A percentile compares a stretch with the other conserved stretches of the same genome.
These are phyloP conservation scores for Ametastegia equiseti DNA, from an alignment of 2,888 invertebrate species.

Conservation along the genomic window DNA sequence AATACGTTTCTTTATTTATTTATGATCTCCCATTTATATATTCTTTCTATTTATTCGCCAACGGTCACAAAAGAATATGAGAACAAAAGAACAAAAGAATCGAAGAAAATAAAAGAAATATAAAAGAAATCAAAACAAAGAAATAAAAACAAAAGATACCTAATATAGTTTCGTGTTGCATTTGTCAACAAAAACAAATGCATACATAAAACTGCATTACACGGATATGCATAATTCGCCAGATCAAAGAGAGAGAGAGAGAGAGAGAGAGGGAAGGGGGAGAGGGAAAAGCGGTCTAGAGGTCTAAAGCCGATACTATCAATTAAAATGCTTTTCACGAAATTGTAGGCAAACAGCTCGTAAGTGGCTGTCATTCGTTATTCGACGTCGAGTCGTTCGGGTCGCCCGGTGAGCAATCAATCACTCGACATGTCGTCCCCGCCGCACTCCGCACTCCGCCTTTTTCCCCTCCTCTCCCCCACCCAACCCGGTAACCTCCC, in stretches of 20 bases:
- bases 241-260: background rate
- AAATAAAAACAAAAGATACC: too few species aligned
- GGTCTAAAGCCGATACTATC: constrained; percentile 23
- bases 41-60: too few species aligned
- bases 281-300: background rate
- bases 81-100: too few species aligned
- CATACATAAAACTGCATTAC: background rate
- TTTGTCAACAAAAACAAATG: background rate
- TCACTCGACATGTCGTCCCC: constrained; percentile 67
- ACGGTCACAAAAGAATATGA: too few species aligned
- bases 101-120: too few species aligned
- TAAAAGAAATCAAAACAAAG: too few species aligned
- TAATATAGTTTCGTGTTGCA: too few species aligned
- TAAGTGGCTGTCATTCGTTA: constrained; percentile 76
- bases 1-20: too few species aligned
- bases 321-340: constrained; percentile 73
- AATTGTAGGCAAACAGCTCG: constrained; percentile 75
- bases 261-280: background rate
- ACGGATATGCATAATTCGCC: background rate
- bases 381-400: constrained; percentile 70
- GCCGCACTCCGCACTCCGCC: constrained; percentile 52
- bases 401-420: constrained; percentile 75
- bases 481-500: constrained; percentile 34
- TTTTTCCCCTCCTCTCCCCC: background rate
- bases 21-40: too few species aligned